Evolutionary conservation across 1,140 invertebrate genomes (phyloP), one percentile per base, ranked within the genome.

Genomic region (Homarus americanus): DNA sequence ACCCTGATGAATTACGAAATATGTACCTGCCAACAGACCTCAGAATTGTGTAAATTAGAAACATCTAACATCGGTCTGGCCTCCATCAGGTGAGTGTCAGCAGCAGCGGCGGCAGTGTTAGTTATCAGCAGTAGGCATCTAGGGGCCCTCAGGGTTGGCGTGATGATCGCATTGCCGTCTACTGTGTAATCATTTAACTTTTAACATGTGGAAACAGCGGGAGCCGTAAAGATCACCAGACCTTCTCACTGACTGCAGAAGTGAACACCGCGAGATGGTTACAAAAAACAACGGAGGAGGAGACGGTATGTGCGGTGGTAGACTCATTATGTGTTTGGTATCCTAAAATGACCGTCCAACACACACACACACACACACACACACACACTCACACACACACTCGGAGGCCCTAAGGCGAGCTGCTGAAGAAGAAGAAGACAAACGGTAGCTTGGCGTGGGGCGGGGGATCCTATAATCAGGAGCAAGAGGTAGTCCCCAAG

Each of bases 391-490:
- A 38, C 75, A 63, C 34, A 78, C 76, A 79, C 76, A 79, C 76
- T 20, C 34, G 78, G 78, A 49, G 76, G 10, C 28, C 40, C 40
- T 44, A 15, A 7, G 40, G 76, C 58, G 34, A 44, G 32, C 24
- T n/a, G 53, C 17, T 58, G 49, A n/a, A n/a, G n/a, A 41, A 12
- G 72, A 49, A 66, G 17, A 85, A 85, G 83, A 85, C 44, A 49
- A 85, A 85, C 83, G 69, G 83, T 85, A 85, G 83, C 83, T 41
- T 85, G 69, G 83, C 83, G 69, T 85, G 83, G 83, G 83, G 69
- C 44, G 72, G 69, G 9, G 83, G 44, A 85, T 72, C 83, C 83
- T 85, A 75, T 85, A 85, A 85, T 85, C 83, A 85, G 40, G 44
- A 24, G 40, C 69, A 40, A 49, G 24, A 75, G 83, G 40, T 85